Evolutionary conservation across 2,113 vertebrate species (phyloP).

Genomic region (Thalassoma bifasciatum): DNA sequence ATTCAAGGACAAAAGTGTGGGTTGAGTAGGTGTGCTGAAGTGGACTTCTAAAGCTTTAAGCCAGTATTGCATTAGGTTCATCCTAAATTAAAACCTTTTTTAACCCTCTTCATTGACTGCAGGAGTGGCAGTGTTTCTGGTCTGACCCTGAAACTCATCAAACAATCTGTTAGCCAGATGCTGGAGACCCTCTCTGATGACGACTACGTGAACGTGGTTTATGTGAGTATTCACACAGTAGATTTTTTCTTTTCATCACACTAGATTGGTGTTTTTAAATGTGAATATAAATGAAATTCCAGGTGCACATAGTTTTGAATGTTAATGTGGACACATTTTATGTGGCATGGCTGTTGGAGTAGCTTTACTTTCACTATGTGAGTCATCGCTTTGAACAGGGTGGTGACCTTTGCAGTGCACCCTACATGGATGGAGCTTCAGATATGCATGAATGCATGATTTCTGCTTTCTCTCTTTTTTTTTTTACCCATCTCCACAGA

Average conservation of each 20-base stretch:
- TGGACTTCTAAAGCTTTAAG: too few species aligned
- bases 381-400: constrained; percentile 39
- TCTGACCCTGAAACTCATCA: constrained; percentile 92
- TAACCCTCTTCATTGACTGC: constrained; percentile 26
- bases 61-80: too few species aligned
- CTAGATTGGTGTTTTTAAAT: neutral
- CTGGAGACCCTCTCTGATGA: constrained; percentile 96
- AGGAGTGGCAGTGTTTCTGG: constrained; percentile 97
- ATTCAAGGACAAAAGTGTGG: too few species aligned
- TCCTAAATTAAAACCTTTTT: neutral
- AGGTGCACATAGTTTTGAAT: constrained; percentile 13
- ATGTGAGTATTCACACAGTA: constrained; percentile 85
- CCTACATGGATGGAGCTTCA: constrained; percentile 36
- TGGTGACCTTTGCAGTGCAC: constrained; percentile 43
- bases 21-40: too few species aligned
- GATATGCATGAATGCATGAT: constrained; percentile 19
- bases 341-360: constrained; percentile 10
- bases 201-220: constrained; percentile 96
- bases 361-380: neutral
- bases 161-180: constrained; percentile 92
- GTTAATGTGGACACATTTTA: constrained; percentile 24
- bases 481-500: constrained; percentile 4
- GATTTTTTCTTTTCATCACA: neutral
- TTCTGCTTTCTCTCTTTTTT: constrained; percentile 30
- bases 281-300: neutral